Evolutionary conservation across 2,888 invertebrate species (phyloP).

Genomic region (Panopea generosa): DNA sequence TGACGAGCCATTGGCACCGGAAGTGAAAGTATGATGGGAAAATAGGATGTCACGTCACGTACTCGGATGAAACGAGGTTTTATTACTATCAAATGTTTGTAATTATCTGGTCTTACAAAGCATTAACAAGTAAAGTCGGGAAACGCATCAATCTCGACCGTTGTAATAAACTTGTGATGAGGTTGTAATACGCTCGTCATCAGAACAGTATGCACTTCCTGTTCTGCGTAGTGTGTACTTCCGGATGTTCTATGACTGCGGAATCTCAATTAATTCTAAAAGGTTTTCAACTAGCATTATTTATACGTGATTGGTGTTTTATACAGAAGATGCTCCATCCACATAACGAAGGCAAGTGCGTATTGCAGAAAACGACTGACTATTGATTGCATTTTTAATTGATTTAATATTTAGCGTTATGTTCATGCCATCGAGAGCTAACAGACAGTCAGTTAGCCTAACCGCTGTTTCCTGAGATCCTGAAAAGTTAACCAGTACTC

Average conservation of each 20-base stretch:
- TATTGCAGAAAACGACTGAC: too few species aligned
- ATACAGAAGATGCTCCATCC: neutral
- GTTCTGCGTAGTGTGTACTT: conserved; percentile 42
- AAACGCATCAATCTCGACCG: conserved; percentile 52
- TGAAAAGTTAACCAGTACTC: too few species aligned
- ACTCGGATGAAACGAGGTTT: conserved; percentile 39
- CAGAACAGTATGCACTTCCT: conserved; percentile 49
- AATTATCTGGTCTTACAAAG: conserved; percentile 47
- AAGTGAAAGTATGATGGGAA: conserved; percentile 33
- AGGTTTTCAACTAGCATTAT: conserved; percentile 44
- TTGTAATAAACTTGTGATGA: conserved; percentile 46
- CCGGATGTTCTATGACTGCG: conserved; percentile 30
- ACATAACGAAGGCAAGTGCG: too few species aligned
- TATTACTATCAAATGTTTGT: conserved; percentile 43
- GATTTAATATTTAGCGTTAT: too few species aligned
- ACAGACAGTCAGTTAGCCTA: too few species aligned
- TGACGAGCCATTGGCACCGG: conserved; percentile 54
- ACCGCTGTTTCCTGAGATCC: too few species aligned
- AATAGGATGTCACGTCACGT: conserved; percentile 45
- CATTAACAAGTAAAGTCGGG: conserved; percentile 23
- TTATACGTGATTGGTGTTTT: conserved; percentile 4
- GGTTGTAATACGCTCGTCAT: conserved; percentile 58
- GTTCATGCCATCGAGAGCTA: too few species aligned
- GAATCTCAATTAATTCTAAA: conserved; percentile 50
- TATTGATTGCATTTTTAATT: too few species aligned